Evolutionary conservation across 2,113 vertebrate genomes (phyloP).

Genomic region (Ancistrus triradiatus): DNA sequence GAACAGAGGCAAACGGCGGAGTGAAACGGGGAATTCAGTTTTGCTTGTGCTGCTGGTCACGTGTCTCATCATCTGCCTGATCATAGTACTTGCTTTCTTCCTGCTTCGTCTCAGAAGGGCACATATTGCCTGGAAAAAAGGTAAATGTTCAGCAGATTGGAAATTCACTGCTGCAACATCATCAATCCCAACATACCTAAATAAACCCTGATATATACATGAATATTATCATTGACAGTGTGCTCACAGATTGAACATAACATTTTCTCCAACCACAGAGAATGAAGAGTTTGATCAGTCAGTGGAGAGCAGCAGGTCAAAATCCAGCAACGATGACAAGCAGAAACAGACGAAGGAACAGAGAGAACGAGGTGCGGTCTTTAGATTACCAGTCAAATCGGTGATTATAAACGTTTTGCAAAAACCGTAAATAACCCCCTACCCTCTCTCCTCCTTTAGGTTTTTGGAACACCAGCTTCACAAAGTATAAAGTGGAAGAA

Average conservation of each 20-base stretch:
- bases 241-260: not conserved
- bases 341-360: conserved; percentile 61
- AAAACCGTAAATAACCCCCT: not conserved
- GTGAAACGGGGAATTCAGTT: conserved; percentile 36
- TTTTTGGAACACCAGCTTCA: conserved; percentile 57
- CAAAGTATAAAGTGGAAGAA: conserved; percentile 64
- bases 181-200: no score
- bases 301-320: conserved; percentile 81
- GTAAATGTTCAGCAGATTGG: conserved; percentile 52
- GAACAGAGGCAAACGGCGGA: not conserved
- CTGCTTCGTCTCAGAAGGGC: conserved; percentile 78
- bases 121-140: conserved; percentile 80
- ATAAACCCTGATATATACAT: no score
- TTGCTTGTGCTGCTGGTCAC: conserved; percentile 78
- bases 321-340: conserved; percentile 78
- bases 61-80: conserved; percentile 70
- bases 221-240: not conserved
- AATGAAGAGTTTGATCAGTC: conserved; percentile 80
- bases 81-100: conserved; percentile 81
- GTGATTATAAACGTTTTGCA: not conserved
- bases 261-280: conserved; percentile 67
- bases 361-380: conserved; percentile 60
- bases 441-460: conserved; percentile 54
- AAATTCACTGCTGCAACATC: not conserved
- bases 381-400: not conserved